Conservation (phyloP, 2,888 invertebrate species). For the Drosophila putrida region DNA sequence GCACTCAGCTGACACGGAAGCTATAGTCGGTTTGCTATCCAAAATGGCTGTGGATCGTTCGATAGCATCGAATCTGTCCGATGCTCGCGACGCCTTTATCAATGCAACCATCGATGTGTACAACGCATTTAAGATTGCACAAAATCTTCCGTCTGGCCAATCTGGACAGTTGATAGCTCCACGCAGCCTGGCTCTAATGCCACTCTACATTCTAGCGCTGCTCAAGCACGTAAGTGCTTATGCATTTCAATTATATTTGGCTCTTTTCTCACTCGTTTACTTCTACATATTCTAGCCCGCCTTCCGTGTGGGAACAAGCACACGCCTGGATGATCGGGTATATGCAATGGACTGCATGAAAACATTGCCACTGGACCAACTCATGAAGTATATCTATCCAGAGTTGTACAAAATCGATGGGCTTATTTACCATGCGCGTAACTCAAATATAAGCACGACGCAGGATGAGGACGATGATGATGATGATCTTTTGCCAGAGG, state of each 20-base stretch:
- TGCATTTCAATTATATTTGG: not conserved
- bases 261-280: not conserved
- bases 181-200: constrained; percentile 91
- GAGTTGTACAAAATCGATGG: constrained; percentile 95
- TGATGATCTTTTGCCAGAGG: constrained; percentile 87
- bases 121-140: constrained; percentile 89
- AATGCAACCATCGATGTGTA: constrained; percentile 97
- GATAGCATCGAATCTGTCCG: constrained; percentile 92
- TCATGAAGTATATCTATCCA: constrained; percentile 95
- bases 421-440: constrained; percentile 87
- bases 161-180: constrained; percentile 91
- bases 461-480: constrained; percentile 79
- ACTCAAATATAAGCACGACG: constrained; percentile 63
- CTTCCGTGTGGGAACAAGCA: constrained; percentile 94
- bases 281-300: constrained; percentile 88
- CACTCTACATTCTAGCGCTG: constrained; percentile 94
- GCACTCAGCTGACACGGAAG: constrained; percentile 96
- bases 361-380: constrained; percentile 91
- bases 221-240: constrained; percentile 92
- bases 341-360: constrained; percentile 98
- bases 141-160: constrained; percentile 88
- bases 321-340: constrained; percentile 96
- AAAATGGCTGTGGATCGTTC: constrained; percentile 99
- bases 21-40: constrained; percentile 95
- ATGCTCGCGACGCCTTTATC: constrained; percentile 98